These are phyloP conservation scores for Campylomormyrus numenius DNA, from an alignment of 2,113 vertebrate species.

Conservation along the genomic window DNA sequence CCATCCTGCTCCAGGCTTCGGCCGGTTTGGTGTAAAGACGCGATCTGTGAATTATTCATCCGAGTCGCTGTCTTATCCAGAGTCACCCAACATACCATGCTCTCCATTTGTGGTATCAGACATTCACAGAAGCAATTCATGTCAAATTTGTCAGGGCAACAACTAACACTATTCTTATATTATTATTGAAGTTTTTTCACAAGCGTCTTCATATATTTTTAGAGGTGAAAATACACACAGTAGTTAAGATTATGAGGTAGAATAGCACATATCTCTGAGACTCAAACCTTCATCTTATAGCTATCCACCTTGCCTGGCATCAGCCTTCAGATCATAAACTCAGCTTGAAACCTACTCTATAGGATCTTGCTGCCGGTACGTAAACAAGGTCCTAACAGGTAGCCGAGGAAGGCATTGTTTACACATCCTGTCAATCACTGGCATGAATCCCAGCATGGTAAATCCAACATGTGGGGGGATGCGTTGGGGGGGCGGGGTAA, in stretches of 20 bases:
- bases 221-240: neutral
- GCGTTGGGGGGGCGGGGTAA: neutral
- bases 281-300: neutral
- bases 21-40: neutral
- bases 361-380: neutral
- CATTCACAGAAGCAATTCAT: neutral
- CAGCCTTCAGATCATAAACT: neutral
- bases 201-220: neutral
- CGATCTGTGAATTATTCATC: conserved; percentile 3
- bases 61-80: neutral
- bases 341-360: neutral
- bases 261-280: neutral
- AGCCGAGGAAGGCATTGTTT: neutral
- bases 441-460: neutral
- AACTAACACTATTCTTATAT: neutral
- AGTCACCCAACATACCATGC: neutral
- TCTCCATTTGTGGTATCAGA: neutral
- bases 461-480: neutral
- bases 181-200: neutral
- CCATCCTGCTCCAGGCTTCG: neutral
- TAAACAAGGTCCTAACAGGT: neutral
- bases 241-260: neutral
- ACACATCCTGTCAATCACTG: neutral
- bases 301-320: neutral
- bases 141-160: neutral